Conservation (phyloP, 2,888 invertebrate species). For the Serripes groenlandicus region DNA sequence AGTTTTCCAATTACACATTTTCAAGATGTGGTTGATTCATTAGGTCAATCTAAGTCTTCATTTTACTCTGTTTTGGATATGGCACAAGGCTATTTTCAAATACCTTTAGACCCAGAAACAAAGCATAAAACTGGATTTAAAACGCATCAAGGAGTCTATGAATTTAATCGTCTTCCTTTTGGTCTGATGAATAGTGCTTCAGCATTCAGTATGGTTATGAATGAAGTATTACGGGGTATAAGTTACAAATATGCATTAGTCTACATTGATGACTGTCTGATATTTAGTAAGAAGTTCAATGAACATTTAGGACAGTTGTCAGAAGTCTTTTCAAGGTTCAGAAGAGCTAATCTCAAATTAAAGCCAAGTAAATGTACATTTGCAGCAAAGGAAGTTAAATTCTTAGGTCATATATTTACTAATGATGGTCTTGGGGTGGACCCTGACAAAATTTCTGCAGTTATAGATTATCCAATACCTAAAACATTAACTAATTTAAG, state of each 20-base stretch:
- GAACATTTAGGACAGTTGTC: slow-evolving; percentile 60
- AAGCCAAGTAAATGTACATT: slow-evolving; percentile 67
- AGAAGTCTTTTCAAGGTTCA: slow-evolving; percentile 54
- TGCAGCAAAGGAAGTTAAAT: slow-evolving; percentile 50
- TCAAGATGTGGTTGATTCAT: slow-evolving; percentile 52
- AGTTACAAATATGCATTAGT: slow-evolving; percentile 63
- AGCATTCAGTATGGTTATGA: slow-evolving; percentile 59
- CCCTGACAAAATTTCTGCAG: slow-evolving; percentile 36
- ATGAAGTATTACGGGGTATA: slow-evolving; percentile 56
- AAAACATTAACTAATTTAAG: slow-evolving; percentile 31
- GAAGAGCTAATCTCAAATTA: slow-evolving; percentile 55
- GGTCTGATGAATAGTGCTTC: slow-evolving; percentile 58
- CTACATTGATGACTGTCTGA: slow-evolving; percentile 68
- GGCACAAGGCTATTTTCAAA: slow-evolving; percentile 62
- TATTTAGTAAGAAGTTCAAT: slow-evolving; percentile 52
- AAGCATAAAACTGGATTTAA: slow-evolving; percentile 63
- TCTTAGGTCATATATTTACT: slow-evolving; percentile 61
- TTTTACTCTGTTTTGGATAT: slow-evolving; percentile 58
- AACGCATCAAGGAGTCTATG: slow-evolving; percentile 54
- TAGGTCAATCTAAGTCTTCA: slow-evolving; percentile 40
- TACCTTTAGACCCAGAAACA: slow-evolving; percentile 47
- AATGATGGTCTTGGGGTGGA: slow-evolving; percentile 61
- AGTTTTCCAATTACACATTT: slow-evolving; percentile 56
- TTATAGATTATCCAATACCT: slow-evolving; percentile 37
- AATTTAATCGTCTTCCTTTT: slow-evolving; percentile 62